phyloP scores from a whole-genome alignment of 2,113 vertebrate species.

The Capreolus pygargus region DNA sequence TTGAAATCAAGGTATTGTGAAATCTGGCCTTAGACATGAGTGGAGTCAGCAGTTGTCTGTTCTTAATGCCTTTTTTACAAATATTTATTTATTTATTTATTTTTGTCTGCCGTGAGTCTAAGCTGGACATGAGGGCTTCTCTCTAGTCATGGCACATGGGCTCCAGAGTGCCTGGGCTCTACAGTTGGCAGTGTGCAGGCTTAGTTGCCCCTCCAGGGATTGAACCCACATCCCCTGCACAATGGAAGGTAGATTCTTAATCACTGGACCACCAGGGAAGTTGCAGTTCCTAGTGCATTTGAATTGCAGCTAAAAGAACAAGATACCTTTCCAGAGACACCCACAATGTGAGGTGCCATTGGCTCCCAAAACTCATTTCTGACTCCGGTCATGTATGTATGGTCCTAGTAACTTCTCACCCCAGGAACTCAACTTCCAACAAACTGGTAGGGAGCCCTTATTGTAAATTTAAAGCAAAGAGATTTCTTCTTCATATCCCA shows the following conservation, averaged over 20 bases:
- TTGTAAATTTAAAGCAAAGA: neutral
- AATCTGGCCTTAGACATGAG: neutral
- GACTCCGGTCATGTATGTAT: accelerated
- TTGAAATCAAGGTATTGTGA: neutral
- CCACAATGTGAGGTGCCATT: accelerated
- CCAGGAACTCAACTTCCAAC: neutral
- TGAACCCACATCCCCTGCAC: neutral
- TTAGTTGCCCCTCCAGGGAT: neutral
- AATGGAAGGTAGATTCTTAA: neutral
- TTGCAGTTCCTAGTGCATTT: neutral
- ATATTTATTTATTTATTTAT: neutral
- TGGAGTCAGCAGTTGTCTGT: neutral
- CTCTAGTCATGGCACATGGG: neutral
- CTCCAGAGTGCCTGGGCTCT: neutral
- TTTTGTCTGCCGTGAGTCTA: neutral
- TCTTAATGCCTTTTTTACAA: neutral
- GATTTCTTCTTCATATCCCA: neutral
- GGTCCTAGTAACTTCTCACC: neutral
- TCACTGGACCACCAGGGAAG: neutral
- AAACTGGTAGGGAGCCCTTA: neutral
- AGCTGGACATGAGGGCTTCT: neutral
- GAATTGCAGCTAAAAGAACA: neutral
- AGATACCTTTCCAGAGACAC: neutral
- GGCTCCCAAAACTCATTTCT: neutral
- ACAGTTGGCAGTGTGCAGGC: neutral